phyloP scores from a whole-genome alignment of 2,888 invertebrate species.

The Lasioglossum malachurum region DNA sequence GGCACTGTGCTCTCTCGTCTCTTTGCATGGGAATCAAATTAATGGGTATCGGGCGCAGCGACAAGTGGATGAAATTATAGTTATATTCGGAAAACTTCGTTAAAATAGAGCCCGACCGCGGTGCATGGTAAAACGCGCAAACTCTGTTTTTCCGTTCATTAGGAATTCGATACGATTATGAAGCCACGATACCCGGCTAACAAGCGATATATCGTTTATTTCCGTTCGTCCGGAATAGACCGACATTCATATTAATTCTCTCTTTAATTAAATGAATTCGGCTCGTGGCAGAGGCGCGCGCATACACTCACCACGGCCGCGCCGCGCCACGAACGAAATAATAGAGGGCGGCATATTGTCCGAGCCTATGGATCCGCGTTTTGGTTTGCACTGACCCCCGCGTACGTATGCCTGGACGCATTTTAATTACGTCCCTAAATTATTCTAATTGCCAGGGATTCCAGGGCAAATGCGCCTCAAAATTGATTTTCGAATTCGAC shows the following conservation, averaged over 20 bases:
- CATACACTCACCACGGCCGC: not conserved
- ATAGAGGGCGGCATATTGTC: conserved; percentile 39
- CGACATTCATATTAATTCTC: conserved; percentile 64
- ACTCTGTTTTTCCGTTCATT: conserved; percentile 70
- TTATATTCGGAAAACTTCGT: conserved; percentile 55
- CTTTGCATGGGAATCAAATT: conserved; percentile 62
- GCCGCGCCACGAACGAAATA: conserved; percentile 37
- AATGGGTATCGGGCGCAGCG: conserved; percentile 47
- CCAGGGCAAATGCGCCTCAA: conserved; percentile 48
- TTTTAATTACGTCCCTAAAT: conserved; percentile 64
- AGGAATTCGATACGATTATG: conserved; percentile 62
- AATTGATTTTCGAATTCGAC: conserved; percentile 56
- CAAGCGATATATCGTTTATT: conserved; percentile 69
- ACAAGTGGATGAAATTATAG: conserved; percentile 60
- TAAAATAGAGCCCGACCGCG: conserved; percentile 43
- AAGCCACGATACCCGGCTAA: conserved; percentile 57
- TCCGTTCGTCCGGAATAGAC: conserved; percentile 44
- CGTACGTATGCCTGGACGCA: conserved; percentile 8
- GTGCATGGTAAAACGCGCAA: conserved; percentile 40
- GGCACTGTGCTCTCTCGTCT: conserved; percentile 33
- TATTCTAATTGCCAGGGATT: conserved; percentile 64
- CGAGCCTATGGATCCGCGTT: conserved; percentile 6
- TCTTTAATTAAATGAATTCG: conserved; percentile 68
- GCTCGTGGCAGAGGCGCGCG: conserved; percentile 1
- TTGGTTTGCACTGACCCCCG: conserved; percentile 1